Evolutionary conservation across 2,888 invertebrate species (phyloP), one percentile per base, ranked within the genome.

Genomic region (Andrena dorsata): DNA sequence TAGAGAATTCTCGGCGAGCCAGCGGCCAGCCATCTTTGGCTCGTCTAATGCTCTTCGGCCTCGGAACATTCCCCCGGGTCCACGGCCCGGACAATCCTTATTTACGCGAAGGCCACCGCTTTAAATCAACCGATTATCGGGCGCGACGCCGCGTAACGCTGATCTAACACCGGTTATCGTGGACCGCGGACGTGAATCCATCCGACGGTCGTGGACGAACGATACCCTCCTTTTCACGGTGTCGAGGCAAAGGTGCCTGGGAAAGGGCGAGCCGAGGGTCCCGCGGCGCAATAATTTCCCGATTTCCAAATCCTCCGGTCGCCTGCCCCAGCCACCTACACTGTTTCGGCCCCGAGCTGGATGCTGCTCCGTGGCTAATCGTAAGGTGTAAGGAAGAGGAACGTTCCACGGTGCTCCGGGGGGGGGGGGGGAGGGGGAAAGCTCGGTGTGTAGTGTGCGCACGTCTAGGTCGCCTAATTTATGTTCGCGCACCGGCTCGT

Each of bases 351-450:
- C 70, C 66, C 74, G 72, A 81, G 82, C 80, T 84, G 82, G 83
- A 71, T 56, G 81, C 76, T 56, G 81, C 76, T 82, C 86, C 87
- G 88, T 90, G 84, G 81, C 90, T 90, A 91, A 91, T 91, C 90
- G 90, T 85, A 69, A 84, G 86, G 87, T 83, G 88, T 86, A 86
- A 87, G 86, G 80, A 90, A 88, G 86, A 87, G 83, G 75, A 83
- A 88, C 87, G 78, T 66, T 71, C 63, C 80, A 63, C 74, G 73
- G 30, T 64, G 51, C 60, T 71, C 78, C 58, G 56, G 41, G 68
- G 78, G 73, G 68, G 35, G n/a, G 56, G 41, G 68, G 78, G 73
- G 68, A 30, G n/a, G n/a, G n/a, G n/a, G n/a, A n/a, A n/a, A 5
- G 6, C n/a, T 20, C 8, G 20, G 75, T 63, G 41, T 66, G 32